These are phyloP conservation scores for Recurvirostra avosetta DNA, from an alignment of 2,113 vertebrate species.

Conservation along the genomic window DNA sequence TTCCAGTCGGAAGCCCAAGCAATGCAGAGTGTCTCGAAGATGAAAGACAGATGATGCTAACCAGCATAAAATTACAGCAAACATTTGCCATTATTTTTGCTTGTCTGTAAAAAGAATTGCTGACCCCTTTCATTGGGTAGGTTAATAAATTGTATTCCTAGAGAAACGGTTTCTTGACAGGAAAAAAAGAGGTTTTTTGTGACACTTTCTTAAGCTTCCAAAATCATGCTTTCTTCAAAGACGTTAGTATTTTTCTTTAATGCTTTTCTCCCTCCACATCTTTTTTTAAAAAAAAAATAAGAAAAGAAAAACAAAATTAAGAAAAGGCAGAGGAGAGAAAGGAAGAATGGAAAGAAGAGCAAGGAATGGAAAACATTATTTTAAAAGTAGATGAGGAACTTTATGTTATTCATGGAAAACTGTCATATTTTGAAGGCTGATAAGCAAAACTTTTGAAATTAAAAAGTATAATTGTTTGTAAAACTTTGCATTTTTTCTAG, in stretches of 20 bases:
- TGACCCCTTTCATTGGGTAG: neutral
- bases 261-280: neutral
- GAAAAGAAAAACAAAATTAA: neutral
- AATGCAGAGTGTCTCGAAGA: neutral
- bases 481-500: neutral
- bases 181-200: neutral
- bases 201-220: neutral
- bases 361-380: neutral
- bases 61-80: neutral
- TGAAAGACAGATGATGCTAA: neutral
- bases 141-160: neutral
- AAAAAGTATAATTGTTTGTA: neutral
- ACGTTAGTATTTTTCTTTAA: neutral
- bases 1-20: neutral
- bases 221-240: neutral
- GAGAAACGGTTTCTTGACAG: neutral
- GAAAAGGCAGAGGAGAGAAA: neutral
- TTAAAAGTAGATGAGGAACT: neutral
- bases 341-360: neutral
- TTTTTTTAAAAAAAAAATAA: neutral
- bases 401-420: neutral
- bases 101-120: neutral
- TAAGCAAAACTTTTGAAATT: neutral
- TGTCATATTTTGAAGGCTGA: neutral
- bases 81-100: neutral